Conservation (phyloP, 2,113 vertebrate genomes). For the Gnathonemus longibarbis region DNA sequence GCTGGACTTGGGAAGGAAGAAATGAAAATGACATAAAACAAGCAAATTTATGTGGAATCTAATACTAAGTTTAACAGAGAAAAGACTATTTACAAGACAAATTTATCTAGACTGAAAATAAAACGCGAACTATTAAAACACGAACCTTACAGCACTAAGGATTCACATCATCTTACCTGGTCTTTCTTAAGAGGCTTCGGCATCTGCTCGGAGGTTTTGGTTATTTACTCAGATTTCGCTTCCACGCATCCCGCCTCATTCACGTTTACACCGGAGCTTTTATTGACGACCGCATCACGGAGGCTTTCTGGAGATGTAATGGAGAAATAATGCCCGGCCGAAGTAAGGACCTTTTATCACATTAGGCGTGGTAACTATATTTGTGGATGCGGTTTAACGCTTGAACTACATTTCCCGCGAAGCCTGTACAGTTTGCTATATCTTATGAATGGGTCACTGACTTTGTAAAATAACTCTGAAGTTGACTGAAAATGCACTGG, state of each 20-base stretch:
- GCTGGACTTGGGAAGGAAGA: background rate
- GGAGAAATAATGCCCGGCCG: background rate
- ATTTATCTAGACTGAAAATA: slow-evolving; percentile 49
- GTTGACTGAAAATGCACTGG: background rate
- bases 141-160: slow-evolving; percentile 20
- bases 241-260: slow-evolving; percentile 23
- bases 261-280: slow-evolving; percentile 14
- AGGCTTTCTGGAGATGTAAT: background rate
- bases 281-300: slow-evolving; percentile 28
- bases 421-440: background rate
- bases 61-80: slow-evolving; percentile 1
- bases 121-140: slow-evolving; percentile 37
- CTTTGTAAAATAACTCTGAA: background rate
- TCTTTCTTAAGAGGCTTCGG: background rate
- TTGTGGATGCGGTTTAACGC: background rate
- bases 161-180: slow-evolving; percentile 25
- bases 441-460: background rate
- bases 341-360: slow-evolving; percentile 45
- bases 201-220: background rate
- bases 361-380: background rate
- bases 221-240: background rate
- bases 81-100: slow-evolving; percentile 1
- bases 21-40: slow-evolving; percentile 31
- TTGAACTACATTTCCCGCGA: background rate
- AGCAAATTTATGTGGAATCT: background rate